These are phyloP conservation scores for Aricia artaxerxes DNA, from an alignment of 2,888 invertebrate species.

Conservation along the genomic window DNA sequence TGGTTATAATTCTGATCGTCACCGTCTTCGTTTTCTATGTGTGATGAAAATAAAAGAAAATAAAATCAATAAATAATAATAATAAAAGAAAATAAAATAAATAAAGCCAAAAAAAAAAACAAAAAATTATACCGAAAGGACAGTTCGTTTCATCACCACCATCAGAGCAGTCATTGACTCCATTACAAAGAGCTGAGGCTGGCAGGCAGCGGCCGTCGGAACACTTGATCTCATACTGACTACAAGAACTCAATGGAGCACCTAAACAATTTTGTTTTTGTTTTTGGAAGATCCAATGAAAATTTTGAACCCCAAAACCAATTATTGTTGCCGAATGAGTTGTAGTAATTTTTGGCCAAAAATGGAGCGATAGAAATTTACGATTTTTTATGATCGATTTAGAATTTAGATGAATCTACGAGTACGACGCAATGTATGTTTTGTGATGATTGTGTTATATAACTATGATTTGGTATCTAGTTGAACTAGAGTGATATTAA, in stretches of 20 bases:
- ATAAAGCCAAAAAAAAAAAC: slow-evolving; percentile 14
- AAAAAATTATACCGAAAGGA: slow-evolving; percentile 39
- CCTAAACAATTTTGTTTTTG: slow-evolving; percentile 39
- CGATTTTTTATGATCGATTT: background rate
- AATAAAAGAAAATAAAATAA: background rate
- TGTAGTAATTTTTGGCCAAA: background rate
- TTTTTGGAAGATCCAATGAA: background rate
- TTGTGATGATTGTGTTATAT: too few relatives aligned
- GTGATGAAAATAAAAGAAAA: background rate
- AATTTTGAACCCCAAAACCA: background rate
- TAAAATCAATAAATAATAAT: background rate
- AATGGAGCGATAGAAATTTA: background rate
- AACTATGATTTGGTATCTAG: too few relatives aligned
- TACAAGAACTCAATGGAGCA: slow-evolving; percentile 51
- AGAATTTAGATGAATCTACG: background rate
- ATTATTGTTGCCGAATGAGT: background rate
- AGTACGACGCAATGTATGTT: background rate
- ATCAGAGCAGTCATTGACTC: slow-evolving; percentile 67
- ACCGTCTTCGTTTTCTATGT: background rate
- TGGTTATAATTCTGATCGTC: background rate
- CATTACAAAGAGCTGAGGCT: slow-evolving; percentile 64
- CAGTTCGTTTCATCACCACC: slow-evolving; percentile 63
- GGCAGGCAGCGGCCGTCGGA: slow-evolving; percentile 78
- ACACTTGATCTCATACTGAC: slow-evolving; percentile 66
- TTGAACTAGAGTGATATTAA: too few relatives aligned